Evolutionary conservation across 2,113 vertebrate species (phyloP).

Genomic region (Gallinago media): DNA sequence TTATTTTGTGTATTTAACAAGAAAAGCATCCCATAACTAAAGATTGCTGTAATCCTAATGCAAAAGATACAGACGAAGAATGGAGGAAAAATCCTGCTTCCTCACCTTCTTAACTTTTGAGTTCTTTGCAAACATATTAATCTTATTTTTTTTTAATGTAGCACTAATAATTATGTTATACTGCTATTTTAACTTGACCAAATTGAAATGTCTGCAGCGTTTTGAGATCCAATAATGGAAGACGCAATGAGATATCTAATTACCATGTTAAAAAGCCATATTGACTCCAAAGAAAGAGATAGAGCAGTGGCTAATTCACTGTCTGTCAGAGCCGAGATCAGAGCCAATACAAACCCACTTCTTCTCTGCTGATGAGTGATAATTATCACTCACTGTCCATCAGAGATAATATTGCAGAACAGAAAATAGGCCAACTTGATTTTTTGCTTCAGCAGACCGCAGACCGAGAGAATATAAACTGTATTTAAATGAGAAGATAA

Average conservation of each 20-base stretch:
- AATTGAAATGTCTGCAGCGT: not conserved
- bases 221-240: not conserved
- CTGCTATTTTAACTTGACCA: not conserved
- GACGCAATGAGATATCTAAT: not conserved
- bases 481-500: not conserved
- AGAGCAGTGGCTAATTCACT: not conserved
- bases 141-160: not conserved
- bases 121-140: not conserved
- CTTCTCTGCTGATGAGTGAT: not conserved
- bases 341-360: not conserved
- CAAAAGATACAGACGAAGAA: not conserved
- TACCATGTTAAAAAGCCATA: not conserved
- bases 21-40: not conserved
- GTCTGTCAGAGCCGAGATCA: not conserved
- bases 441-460: not conserved
- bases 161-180: not conserved
- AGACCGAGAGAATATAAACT: not conserved
- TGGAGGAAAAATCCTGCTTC: not conserved
- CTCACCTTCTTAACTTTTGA: not conserved
- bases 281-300: not conserved
- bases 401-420: not conserved
- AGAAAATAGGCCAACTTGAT: not conserved
- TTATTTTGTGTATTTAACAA: not conserved
- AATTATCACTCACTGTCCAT: not conserved
- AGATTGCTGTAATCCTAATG: not conserved